Evolutionary conservation across 2,113 vertebrate species (phyloP).

Genomic region (Gorsachius goisagi): DNA sequence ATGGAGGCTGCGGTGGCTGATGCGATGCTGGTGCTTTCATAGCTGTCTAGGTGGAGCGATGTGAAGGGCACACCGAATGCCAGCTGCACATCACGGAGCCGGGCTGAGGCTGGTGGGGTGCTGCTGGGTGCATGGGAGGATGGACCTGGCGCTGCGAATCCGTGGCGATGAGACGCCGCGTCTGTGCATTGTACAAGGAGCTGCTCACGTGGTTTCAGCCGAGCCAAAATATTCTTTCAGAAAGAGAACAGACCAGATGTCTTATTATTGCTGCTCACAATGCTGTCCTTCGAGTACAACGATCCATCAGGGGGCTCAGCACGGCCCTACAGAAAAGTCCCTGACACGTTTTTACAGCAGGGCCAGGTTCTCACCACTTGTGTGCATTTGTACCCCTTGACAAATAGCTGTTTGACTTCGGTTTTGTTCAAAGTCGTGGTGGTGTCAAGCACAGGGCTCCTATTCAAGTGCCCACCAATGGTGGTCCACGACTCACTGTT

Average conservation of each 20-base stretch:
- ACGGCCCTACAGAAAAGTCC: background rate
- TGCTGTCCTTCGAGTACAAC: background rate
- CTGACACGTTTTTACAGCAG: slow-evolving; percentile 29
- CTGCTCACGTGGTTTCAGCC: background rate
- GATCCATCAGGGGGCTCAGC: slow-evolving; percentile 52
- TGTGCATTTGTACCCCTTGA: slow-evolving; percentile 43
- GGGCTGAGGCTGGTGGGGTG: background rate
- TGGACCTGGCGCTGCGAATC: rapidly evolving
- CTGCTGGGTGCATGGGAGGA: background rate
- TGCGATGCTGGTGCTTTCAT: background rate
- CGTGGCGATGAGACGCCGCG: background rate
- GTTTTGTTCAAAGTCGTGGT: slow-evolving; percentile 47
- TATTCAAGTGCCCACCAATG: slow-evolving; percentile 60
- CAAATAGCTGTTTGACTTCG: slow-evolving; percentile 56
- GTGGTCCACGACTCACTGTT: background rate
- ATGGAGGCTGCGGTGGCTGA: background rate
- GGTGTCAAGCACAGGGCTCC: slow-evolving; percentile 46
- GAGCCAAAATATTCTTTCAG: slow-evolving; percentile 13
- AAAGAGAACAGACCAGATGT: slow-evolving; percentile 57
- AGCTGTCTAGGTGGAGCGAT: background rate
- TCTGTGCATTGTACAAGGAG: background rate
- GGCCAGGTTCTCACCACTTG: slow-evolving; percentile 54
- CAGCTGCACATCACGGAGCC: rapidly evolving
- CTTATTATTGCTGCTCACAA: slow-evolving; percentile 57
- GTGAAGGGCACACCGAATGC: rapidly evolving